Evolutionary conservation across 2,797 vertebrate species (phyloP).

Genomic region (Sciurus vulgaris): DNA sequence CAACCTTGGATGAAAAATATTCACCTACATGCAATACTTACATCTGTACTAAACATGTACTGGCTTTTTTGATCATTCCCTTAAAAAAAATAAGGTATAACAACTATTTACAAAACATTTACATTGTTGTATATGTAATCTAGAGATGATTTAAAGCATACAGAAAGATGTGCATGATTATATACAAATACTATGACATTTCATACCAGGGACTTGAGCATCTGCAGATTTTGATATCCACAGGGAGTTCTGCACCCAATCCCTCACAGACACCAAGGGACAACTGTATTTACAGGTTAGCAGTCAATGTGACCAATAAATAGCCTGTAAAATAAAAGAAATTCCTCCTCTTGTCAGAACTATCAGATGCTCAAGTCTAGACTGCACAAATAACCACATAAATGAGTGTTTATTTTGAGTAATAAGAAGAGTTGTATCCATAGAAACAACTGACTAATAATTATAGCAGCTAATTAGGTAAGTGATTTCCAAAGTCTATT

Average conservation of each 20-base stretch:
- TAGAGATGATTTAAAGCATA: background rate
- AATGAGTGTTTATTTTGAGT: slow-evolving; percentile 68
- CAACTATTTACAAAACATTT: background rate
- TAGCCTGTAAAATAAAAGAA: background rate
- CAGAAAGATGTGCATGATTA: background rate
- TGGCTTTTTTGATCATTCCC: background rate
- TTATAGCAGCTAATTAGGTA: slow-evolving; percentile 75
- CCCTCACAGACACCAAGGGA: background rate
- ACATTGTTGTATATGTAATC: background rate
- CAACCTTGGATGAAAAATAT: background rate
- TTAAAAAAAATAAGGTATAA: background rate
- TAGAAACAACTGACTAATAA: slow-evolving; percentile 74
- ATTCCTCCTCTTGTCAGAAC: background rate
- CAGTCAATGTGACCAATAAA: background rate
- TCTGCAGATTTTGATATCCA: background rate
- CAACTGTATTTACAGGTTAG: background rate
- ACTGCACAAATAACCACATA: slow-evolving; percentile 50
- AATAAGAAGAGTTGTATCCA: slow-evolving; percentile 67
- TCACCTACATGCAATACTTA: background rate
- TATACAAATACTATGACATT: background rate
- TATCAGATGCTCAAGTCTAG: background rate
- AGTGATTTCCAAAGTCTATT: slow-evolving; percentile 72
- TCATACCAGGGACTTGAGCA: background rate
- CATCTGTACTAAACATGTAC: background rate
- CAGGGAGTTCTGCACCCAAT: background rate